These are phyloP conservation scores for Seriola dumerili DNA, from an alignment of 2,113 vertebrate species.

Conservation along the genomic window DNA sequence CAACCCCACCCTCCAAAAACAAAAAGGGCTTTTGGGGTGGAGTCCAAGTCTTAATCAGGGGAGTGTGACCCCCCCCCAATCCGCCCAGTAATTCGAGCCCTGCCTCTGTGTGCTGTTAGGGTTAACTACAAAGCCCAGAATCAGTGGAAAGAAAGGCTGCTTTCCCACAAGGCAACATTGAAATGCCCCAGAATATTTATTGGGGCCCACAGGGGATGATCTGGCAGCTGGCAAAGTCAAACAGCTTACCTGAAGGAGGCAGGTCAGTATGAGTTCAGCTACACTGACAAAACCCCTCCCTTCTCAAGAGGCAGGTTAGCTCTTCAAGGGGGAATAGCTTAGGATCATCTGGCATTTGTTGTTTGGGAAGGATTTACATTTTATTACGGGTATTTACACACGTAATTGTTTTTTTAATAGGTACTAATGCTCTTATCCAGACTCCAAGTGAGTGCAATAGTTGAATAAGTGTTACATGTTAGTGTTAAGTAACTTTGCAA, in stretches of 20 bases:
- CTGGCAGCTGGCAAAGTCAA: slow-evolving; percentile 67
- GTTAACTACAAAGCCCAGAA: slow-evolving; percentile 63
- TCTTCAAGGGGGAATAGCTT: slow-evolving; percentile 29
- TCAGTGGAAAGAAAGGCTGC: slow-evolving; percentile 61
- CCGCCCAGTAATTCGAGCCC: no score
- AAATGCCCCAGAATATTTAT: slow-evolving; percentile 73
- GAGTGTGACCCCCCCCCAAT: no score
- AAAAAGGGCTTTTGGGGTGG: no score
- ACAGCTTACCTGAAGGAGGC: slow-evolving; percentile 66
- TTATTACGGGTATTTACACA: slow-evolving; percentile 31
- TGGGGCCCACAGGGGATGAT: slow-evolving; percentile 50
- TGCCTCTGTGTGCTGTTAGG: slow-evolving; percentile 1
- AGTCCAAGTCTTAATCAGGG: no score
- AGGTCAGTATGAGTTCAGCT: slow-evolving; percentile 63
- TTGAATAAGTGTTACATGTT: neutral
- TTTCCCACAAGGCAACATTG: slow-evolving; percentile 61
- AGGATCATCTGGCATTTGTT: slow-evolving; percentile 39
- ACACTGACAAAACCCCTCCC: slow-evolving; percentile 20
- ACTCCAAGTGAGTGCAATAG: neutral
- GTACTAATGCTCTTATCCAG: neutral
- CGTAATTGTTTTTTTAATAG: slow-evolving; percentile 41
- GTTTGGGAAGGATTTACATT: slow-evolving; percentile 42
- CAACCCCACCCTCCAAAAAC: no score
- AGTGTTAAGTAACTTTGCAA: slow-evolving; percentile 7
- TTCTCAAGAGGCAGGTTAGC: slow-evolving; percentile 35